phyloP scores from a whole-genome alignment of 2,113 vertebrate genomes.

The Ariopsis seemanni region DNA sequence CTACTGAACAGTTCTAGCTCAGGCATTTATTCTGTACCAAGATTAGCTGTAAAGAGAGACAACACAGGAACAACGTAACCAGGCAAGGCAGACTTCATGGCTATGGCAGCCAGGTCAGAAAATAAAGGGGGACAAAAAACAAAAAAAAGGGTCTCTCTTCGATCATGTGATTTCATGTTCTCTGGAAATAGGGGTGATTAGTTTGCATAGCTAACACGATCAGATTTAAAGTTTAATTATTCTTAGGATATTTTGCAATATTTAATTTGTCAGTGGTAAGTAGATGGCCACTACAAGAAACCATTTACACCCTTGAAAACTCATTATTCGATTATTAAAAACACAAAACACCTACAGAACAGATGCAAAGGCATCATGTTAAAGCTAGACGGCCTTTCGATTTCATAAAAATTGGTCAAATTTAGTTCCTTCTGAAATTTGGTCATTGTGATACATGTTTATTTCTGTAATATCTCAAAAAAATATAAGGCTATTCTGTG shows the following conservation, averaged over 20 bases:
- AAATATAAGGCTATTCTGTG: no score
- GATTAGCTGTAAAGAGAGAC: conserved; percentile 50
- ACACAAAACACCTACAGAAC: no score
- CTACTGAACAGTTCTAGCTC: conserved; percentile 52
- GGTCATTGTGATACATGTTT: no score
- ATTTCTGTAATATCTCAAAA: no score
- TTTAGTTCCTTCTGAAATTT: no score
- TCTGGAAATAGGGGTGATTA: conserved; percentile 2
- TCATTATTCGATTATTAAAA: not conserved
- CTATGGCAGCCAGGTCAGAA: conserved; percentile 53
- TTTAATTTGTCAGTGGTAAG: not conserved
- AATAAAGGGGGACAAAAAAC: conserved; percentile 44
- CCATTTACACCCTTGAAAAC: not conserved
- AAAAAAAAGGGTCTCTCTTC: conserved; percentile 33
- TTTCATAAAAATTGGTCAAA: no score
- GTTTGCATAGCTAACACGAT: not conserved
- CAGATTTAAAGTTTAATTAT: not conserved
- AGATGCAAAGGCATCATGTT: not conserved
- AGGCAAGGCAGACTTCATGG: conserved; percentile 28
- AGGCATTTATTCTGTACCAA: conserved; percentile 44
- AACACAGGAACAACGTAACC: conserved; percentile 17
- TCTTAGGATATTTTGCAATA: not conserved
- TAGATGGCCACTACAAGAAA: not conserved
- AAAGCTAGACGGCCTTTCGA: no score
- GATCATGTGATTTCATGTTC: conserved; percentile 28